A percentile compares a stretch with the other conserved stretches of the same genome.
Evolutionary conservation across 2,113 vertebrate species (phyloP).

Genomic region (Passer domesticus): DNA sequence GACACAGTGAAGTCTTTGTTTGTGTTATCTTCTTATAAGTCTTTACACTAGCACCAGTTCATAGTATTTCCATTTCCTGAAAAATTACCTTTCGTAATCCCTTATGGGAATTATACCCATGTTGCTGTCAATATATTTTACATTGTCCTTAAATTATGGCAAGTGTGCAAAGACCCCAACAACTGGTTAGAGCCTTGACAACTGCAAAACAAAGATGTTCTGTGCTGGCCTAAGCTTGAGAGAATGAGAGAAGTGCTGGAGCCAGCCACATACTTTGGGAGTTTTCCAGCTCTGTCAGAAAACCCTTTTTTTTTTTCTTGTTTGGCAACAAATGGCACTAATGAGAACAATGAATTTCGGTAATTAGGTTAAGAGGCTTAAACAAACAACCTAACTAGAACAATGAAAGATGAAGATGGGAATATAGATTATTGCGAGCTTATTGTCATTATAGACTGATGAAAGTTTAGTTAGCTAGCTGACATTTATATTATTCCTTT

Average conservation of each 20-base stretch:
- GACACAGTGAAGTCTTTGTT: background rate
- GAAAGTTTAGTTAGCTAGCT: background rate
- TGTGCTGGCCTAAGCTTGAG: background rate
- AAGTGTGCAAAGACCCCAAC: background rate
- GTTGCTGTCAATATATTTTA: conserved; percentile 17
- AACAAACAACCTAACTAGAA: conserved; percentile 49
- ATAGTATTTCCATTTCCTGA: background rate
- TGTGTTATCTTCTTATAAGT: background rate
- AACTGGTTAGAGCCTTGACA: conserved; percentile 31
- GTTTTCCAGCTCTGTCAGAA: conserved; percentile 13
- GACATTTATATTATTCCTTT: background rate
- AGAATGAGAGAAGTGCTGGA: background rate
- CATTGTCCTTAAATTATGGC: background rate
- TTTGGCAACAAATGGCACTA: conserved; percentile 58
- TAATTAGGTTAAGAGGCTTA: conserved; percentile 63
- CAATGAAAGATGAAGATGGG: conserved; percentile 45
- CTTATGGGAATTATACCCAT: background rate
- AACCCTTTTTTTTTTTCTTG: background rate
- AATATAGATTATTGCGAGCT: conserved; percentile 50
- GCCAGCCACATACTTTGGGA: background rate
- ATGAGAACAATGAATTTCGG: conserved; percentile 44
- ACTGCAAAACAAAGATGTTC: conserved; percentile 34
- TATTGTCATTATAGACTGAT: conserved; percentile 40
- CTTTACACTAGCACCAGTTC: background rate
- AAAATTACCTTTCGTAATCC: background rate